Percentiles rank a stretch among this genome's conserved stretches.
Evolutionary conservation across 2,888 invertebrate genomes (phyloP).

Genomic region (Andrena chrysosceles): DNA sequence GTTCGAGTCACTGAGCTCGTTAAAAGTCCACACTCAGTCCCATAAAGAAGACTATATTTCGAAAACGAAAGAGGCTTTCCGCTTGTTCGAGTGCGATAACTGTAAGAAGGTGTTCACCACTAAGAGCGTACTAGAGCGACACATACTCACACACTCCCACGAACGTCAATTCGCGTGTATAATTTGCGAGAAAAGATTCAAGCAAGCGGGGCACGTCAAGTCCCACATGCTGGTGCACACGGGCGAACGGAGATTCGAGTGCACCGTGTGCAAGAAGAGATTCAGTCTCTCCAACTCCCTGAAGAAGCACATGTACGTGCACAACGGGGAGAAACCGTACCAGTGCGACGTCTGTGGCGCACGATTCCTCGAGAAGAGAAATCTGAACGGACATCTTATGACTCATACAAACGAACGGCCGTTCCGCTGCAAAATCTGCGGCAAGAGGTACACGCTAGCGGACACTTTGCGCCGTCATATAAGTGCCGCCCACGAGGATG

Average conservation of each 20-base stretch:
- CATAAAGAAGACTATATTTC: slow-evolving; percentile 63
- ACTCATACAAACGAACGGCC: slow-evolving; percentile 80
- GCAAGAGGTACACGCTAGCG: slow-evolving; percentile 79
- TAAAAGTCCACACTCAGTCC: slow-evolving; percentile 72
- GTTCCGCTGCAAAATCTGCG: slow-evolving; percentile 78
- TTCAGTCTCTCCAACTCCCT: slow-evolving; percentile 85
- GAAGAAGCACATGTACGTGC: slow-evolving; percentile 85
- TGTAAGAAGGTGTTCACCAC: slow-evolving; percentile 86
- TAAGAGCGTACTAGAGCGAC: slow-evolving; percentile 86
- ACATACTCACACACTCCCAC: slow-evolving; percentile 85
- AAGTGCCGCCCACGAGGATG: slow-evolving; percentile 79
- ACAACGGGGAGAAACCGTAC: slow-evolving; percentile 81
- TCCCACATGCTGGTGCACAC: slow-evolving; percentile 85
- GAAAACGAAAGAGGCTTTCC: slow-evolving; percentile 62
- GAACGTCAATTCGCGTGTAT: slow-evolving; percentile 84
- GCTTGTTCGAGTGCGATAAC: slow-evolving; percentile 84
- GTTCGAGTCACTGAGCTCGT: slow-evolving; percentile 72
- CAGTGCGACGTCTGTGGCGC: slow-evolving; percentile 80
- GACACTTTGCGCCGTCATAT: slow-evolving; percentile 78
- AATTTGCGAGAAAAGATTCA: slow-evolving; percentile 85
- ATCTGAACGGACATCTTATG: slow-evolving; percentile 78
- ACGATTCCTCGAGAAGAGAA: slow-evolving; percentile 77
- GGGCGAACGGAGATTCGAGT: slow-evolving; percentile 86
- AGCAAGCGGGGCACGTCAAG: slow-evolving; percentile 85
- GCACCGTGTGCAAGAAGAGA: slow-evolving; percentile 86